These are phyloP conservation scores for Magallana gigas DNA, from an alignment of 1,140 invertebrate genomes.

Conservation along the genomic window DNA sequence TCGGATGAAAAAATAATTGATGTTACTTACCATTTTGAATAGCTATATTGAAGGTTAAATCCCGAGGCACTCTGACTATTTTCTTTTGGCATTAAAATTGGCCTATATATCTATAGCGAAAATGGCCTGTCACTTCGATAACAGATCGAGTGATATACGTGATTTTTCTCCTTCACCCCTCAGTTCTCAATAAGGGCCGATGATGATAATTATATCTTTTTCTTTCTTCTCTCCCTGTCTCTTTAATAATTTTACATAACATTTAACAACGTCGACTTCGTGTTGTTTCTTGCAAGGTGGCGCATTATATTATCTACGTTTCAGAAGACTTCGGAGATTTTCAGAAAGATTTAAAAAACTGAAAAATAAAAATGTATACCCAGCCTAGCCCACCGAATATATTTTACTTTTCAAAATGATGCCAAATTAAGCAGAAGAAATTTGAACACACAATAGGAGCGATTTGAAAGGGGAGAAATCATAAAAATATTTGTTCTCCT, in stretches of 20 bases:
- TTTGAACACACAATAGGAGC: not conserved
- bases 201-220: not conserved
- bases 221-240: not conserved
- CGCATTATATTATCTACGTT: not conserved
- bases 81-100: conserved; percentile 12
- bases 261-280: not conserved
- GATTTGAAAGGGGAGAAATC: not conserved
- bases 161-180: not conserved
- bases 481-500: conserved; percentile 21
- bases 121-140: not conserved
- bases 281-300: not conserved
- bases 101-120: not conserved
- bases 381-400: not conserved
- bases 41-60: not conserved
- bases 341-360: not conserved
- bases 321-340: not conserved
- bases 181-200: not conserved
- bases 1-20: not conserved
- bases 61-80: not conserved
- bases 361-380: not conserved
- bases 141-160: not conserved
- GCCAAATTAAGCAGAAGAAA: not conserved
- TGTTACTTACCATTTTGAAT: conserved; percentile 3
- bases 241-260: not conserved
- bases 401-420: conserved; percentile 2